Evolutionary conservation across 2,113 vertebrate species (phyloP).

Genomic region (Pterocles gutturalis): DNA sequence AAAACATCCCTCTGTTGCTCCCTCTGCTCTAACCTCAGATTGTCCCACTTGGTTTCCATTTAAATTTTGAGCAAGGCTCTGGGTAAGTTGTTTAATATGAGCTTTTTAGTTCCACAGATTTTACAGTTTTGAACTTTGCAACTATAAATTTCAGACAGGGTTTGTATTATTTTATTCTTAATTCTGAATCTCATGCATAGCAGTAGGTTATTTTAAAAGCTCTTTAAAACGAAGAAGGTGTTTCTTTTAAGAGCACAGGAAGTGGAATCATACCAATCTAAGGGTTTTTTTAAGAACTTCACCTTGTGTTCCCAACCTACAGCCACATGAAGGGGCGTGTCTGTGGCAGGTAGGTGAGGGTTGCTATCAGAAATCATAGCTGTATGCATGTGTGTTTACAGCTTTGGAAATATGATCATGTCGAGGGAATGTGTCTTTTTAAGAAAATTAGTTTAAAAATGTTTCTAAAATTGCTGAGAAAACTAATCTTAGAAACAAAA

Average conservation of each 20-base stretch:
- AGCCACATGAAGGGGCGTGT: accelerated
- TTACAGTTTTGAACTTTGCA: background rate
- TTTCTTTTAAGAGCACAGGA: background rate
- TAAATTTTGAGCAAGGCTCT: background rate
- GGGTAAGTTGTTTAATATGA: background rate
- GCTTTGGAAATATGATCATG: background rate
- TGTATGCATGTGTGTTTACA: accelerated
- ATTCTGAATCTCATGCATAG: background rate
- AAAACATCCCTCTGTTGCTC: background rate
- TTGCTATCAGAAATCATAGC: background rate
- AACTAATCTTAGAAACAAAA: background rate
- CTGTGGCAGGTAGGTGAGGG: background rate
- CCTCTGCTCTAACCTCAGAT: background rate
- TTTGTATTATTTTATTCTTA: background rate
- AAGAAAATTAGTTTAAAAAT: background rate
- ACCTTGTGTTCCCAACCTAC: background rate
- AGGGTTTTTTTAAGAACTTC: background rate
- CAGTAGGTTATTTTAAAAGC: background rate
- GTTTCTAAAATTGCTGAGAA: background rate
- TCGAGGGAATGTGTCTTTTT: background rate
- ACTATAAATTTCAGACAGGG: background rate
- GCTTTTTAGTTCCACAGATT: background rate
- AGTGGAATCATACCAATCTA: background rate
- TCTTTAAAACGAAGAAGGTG: background rate
- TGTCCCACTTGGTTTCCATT: background rate